phyloP scores from a whole-genome alignment of 2,888 invertebrate genomes.

The Macaria liturata region DNA sequence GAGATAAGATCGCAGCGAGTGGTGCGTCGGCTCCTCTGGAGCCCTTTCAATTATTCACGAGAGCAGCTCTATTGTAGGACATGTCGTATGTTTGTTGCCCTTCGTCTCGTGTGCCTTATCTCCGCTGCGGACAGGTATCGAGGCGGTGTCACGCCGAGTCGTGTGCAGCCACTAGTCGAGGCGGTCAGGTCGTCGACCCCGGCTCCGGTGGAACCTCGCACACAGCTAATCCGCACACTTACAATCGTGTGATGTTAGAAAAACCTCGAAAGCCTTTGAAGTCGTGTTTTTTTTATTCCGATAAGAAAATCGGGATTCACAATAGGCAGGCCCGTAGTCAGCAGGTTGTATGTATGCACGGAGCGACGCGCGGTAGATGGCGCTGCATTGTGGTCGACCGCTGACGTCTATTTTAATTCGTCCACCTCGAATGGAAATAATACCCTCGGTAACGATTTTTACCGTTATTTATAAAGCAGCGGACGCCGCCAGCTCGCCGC shows the following conservation, averaged over 20 bases:
- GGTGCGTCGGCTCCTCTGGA: slow-evolving; percentile 49
- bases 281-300: slow-evolving; percentile 14
- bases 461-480: slow-evolving; percentile 58
- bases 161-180: no score
- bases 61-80: slow-evolving; percentile 55
- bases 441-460: slow-evolving; percentile 63
- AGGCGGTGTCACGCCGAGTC: no score
- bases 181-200: slow-evolving; percentile 26
- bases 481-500: slow-evolving; percentile 23
- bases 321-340: slow-evolving; percentile 1
- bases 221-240: slow-evolving; percentile 16
- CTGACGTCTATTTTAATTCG: slow-evolving; percentile 53
- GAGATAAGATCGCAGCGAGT: slow-evolving; percentile 55
- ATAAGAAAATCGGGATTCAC: slow-evolving; percentile 12
- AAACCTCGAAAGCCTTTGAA: slow-evolving; percentile 17
- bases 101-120: slow-evolving; percentile 40
- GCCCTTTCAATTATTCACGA: slow-evolving; percentile 71
- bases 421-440: slow-evolving; percentile 57
- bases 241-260: slow-evolving; percentile 11
- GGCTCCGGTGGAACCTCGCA: slow-evolving; percentile 7
- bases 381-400: slow-evolving; percentile 31
- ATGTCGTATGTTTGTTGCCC: slow-evolving; percentile 47
- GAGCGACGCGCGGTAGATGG: slow-evolving; percentile 1
- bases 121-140: slow-evolving; percentile 34
- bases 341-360: no score